A percentile compares a stretch with the other conserved stretches of the same genome.
These are phyloP conservation scores for Enteromius paludinosus DNA, from an alignment of 2,797 vertebrate genomes.

Conservation along the genomic window DNA sequence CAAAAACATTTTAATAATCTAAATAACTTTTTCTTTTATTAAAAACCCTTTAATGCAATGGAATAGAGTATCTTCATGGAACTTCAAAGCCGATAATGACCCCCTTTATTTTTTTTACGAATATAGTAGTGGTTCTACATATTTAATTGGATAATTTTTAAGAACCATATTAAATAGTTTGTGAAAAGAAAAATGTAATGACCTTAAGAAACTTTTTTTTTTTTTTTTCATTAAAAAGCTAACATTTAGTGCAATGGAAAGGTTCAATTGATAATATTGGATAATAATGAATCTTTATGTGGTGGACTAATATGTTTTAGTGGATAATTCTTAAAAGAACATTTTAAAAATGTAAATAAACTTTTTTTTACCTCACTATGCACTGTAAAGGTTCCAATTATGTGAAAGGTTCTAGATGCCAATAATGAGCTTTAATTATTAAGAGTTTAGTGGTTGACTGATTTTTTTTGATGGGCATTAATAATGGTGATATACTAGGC, in stretches of 20 bases:
- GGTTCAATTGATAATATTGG: background rate
- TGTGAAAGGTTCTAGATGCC: background rate
- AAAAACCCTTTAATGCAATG: background rate
- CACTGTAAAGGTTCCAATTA: background rate
- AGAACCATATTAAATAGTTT: background rate
- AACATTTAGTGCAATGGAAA: background rate
- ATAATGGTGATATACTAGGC: background rate
- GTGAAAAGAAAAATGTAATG: background rate
- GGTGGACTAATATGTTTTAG: background rate
- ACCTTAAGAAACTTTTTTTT: background rate
- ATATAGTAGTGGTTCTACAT: background rate
- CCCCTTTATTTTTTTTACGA: background rate
- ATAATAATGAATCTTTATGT: background rate
- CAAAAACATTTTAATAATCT: background rate
- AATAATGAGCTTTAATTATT: background rate
- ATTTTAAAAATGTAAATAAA: background rate
- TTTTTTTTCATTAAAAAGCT: background rate
- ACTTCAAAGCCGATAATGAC: background rate
- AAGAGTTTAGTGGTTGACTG: background rate
- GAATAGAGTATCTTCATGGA: background rate
- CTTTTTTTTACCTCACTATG: background rate
- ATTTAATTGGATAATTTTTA: background rate
- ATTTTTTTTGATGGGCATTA: background rate
- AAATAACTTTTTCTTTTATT: background rate
- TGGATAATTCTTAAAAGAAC: background rate